Conservation (phyloP, 2,888 invertebrate genomes). For the Ametastegia equiseti region DNA sequence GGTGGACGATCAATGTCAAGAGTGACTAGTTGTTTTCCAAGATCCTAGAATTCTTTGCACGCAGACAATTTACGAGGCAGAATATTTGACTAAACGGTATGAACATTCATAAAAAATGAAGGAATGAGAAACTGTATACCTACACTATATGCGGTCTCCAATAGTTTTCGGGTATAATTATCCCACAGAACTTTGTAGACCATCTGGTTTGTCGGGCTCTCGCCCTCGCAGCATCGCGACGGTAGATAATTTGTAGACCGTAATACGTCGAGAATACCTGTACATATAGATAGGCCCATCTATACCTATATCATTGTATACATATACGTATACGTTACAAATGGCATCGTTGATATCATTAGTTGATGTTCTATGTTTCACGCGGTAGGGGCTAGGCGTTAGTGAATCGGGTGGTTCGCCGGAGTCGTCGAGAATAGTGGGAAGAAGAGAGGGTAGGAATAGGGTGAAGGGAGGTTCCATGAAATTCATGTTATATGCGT, state of each 20-base stretch:
- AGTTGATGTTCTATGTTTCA: constrained; percentile 16
- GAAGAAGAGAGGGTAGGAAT: background rate
- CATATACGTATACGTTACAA: constrained; percentile 20
- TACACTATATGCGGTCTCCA: background rate
- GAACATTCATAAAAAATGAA: background rate
- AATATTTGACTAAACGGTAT: too few relatives aligned
- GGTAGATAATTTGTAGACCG: constrained; percentile 27
- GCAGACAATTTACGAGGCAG: background rate
- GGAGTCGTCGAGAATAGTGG: background rate
- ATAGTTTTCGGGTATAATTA: background rate
- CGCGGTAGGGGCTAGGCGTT: constrained; percentile 32
- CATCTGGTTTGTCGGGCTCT: background rate
- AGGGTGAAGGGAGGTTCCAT: constrained; percentile 37
- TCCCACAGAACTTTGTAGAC: background rate
- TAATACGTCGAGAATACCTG: background rate
- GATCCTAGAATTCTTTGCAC: background rate
- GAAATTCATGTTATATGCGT: constrained; percentile 45
- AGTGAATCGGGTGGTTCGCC: constrained; percentile 12
- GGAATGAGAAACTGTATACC: background rate
- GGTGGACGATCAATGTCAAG: too few relatives aligned
- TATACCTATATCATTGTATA: too few relatives aligned
- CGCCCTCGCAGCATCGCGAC: background rate
- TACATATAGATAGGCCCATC: background rate
- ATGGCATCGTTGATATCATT: constrained; percentile 43
- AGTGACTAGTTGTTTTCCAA: background rate